Base-by-base conservation (phyloP, 2,797 vertebrate species). In the Thunnus albacares region DNA sequence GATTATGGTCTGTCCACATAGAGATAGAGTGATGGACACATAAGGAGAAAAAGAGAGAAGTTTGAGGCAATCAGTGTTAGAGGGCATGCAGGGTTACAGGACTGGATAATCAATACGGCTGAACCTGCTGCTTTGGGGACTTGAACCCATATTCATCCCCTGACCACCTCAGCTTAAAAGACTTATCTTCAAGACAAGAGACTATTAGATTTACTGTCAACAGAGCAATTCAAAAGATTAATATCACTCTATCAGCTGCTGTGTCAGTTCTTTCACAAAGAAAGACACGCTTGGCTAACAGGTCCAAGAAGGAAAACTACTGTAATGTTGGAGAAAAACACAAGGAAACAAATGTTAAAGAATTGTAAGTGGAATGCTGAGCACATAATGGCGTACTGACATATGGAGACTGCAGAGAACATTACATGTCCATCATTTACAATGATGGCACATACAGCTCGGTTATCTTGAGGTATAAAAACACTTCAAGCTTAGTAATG, bases 151-250 rank as follows among this genome's bases (percentile, higher is more conserved):
- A 87, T 84, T 80, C 80, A 84, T 80, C 79, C 73, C 51, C 53
- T 2, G 35, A 63, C 71, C 82, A 72, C 72, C 64, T 72, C 63
- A n/a, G 45, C 86, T 63, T 69, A 76, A 86, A 76, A 81, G 58
- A 88, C 79, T 76, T 82, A 81, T 87, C 80, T 81, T 78, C 57
- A 57, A 73, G 75, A 85, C 73, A 75, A 84, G 59, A 71, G 83
- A 86, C 77, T 57, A 81, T 90, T 88, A 86, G 67, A 84, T 85
- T 78, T 69, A 87, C 78, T 18, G 76, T 89, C 87, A 87, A 82
- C 79, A 57, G 61, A 81, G 74, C 82, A 76, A 83, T 86, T 80
- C 59, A 38, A 26, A 84, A 86, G 90, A 92, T 70, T 59, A 70
- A 89, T 90, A 71, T 84, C 73, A n/a, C 12, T 69, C 70, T 11